phyloP scores from a whole-genome alignment of 2,888 invertebrate species.

The Macroteleia sp. region DNA sequence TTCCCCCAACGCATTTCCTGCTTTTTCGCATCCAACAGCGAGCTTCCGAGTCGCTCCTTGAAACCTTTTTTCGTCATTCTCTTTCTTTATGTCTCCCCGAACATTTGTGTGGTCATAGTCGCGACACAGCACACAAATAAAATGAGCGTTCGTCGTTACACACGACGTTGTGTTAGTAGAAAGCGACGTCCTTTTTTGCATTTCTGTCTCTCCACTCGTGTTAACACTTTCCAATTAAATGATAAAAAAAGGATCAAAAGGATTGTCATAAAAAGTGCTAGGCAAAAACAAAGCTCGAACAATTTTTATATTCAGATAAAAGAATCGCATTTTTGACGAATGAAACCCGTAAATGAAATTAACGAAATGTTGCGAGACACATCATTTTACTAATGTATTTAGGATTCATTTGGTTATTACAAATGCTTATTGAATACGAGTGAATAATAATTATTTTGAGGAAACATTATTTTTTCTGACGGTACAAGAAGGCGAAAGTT shows the following conservation, averaged over 20 bases:
- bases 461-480: no score
- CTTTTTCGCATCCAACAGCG: slow-evolving; percentile 44
- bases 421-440: no score
- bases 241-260: slow-evolving; percentile 36
- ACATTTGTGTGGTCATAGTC: slow-evolving; percentile 51
- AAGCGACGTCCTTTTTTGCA: slow-evolving; percentile 49
- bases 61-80: slow-evolving; percentile 47
- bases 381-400: no score
- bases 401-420: no score
- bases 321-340: slow-evolving; percentile 33
- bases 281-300: slow-evolving; percentile 32
- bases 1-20: slow-evolving; percentile 47
- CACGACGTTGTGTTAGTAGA: slow-evolving; percentile 42
- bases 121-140: slow-evolving; percentile 45
- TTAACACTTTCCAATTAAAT: slow-evolving; percentile 60
- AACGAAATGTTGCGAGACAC: no score
- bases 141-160: slow-evolving; percentile 33
- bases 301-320: slow-evolving; percentile 30
- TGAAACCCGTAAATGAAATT: slow-evolving; percentile 29
- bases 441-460: no score
- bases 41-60: slow-evolving; percentile 44
- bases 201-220: slow-evolving; percentile 48
- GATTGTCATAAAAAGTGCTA: background rate
- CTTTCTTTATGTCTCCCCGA: slow-evolving; percentile 52
- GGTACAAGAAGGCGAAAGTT: no score